A percentile compares a stretch with the other conserved stretches of the same genome.
These are phyloP conservation scores for Ectemnius continuus DNA, from an alignment of 2,888 invertebrate species.

Conservation along the genomic window DNA sequence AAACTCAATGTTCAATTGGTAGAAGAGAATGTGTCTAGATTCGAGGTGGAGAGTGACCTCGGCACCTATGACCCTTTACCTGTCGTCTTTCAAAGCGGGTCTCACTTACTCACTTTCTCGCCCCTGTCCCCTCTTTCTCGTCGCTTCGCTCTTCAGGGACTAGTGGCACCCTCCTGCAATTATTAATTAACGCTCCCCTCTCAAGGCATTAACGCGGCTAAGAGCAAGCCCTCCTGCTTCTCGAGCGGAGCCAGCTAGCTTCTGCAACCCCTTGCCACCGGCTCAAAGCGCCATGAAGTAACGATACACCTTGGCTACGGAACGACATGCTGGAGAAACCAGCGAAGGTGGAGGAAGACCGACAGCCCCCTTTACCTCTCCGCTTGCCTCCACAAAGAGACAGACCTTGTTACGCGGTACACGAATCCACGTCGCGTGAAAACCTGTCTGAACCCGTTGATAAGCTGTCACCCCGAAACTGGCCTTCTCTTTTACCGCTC, in stretches of 20 bases:
- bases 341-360: slow-evolving; percentile 55
- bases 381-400: slow-evolving; percentile 69
- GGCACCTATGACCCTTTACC: slow-evolving; percentile 30
- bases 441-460: slow-evolving; percentile 1
- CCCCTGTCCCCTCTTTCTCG: slow-evolving; percentile 3
- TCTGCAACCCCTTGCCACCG: slow-evolving; percentile 64
- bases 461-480: not conserved
- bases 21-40: not conserved
- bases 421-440: slow-evolving; percentile 20
- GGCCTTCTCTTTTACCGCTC: not conserved
- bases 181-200: slow-evolving; percentile 78
- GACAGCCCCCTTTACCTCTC: slow-evolving; percentile 55
- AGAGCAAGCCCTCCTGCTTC: slow-evolving; percentile 68
- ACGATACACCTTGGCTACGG: slow-evolving; percentile 72
- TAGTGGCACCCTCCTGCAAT: slow-evolving; percentile 73
- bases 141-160: slow-evolving; percentile 27
- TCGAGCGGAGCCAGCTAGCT: slow-evolving; percentile 47
- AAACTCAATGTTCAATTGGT: not conserved
- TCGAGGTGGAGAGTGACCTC: slow-evolving; percentile 1
- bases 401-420: slow-evolving; percentile 47
- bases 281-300: slow-evolving; percentile 74
- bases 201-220: slow-evolving; percentile 77
- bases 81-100: slow-evolving; percentile 18
- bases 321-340: slow-evolving; percentile 45
- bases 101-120: slow-evolving; percentile 13